phyloP scores from a whole-genome alignment of 30 jellyfish, hydroid and myxozoan species.

The Aurelia coerulea region DNA sequence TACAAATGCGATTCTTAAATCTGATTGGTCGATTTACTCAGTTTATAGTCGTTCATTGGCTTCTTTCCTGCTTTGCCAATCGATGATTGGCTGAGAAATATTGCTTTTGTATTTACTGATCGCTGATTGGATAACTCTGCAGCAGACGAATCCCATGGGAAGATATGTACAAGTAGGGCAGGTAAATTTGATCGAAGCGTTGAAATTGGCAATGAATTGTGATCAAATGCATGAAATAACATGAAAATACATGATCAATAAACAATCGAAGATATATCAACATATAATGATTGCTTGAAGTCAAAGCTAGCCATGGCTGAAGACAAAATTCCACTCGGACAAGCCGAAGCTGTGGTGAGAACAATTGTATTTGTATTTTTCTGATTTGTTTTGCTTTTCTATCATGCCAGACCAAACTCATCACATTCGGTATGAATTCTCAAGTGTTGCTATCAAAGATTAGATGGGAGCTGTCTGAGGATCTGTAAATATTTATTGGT shows the following conservation, averaged over 20 bases:
- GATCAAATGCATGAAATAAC: background rate
- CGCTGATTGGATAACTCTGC: slow-evolving; percentile 36
- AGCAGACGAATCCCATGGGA: slow-evolving; percentile 25
- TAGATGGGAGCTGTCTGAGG: no score
- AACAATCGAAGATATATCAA: background rate
- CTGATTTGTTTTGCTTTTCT: no score
- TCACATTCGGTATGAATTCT: no score
- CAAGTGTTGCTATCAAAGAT: no score
- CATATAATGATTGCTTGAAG: background rate
- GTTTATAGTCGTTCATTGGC: slow-evolving; percentile 22
- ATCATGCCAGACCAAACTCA: no score
- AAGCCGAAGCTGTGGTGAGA: slow-evolving; percentile 74
- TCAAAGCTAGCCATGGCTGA: slow-evolving; percentile 51
- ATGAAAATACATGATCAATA: slow-evolving; percentile 19
- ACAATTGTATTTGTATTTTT: no score
- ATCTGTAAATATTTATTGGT: no score
- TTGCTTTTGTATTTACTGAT: slow-evolving; percentile 6
- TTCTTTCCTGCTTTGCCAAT: background rate
- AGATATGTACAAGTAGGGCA: slow-evolving; percentile 7
- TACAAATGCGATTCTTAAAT: background rate
- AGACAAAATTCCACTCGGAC: slow-evolving; percentile 74
- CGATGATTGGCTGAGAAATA: slow-evolving; percentile 2
- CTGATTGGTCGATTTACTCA: background rate
- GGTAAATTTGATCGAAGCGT: slow-evolving; percentile 17
- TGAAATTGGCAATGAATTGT: no score